Evolutionary conservation across 2,888 invertebrate genomes (phyloP).

Genomic region (Agrypnus murinus): DNA sequence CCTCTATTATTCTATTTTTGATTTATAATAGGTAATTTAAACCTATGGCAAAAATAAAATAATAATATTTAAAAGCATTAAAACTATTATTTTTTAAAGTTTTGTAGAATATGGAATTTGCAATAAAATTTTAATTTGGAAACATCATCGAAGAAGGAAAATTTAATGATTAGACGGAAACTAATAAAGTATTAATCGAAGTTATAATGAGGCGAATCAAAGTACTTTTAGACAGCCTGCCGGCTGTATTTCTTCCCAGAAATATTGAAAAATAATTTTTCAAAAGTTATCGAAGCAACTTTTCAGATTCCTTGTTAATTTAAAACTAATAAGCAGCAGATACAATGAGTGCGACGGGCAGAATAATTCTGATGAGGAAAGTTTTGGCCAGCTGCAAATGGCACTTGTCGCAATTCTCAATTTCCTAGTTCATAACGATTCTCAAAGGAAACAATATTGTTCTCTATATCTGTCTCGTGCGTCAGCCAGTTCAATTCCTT

Average conservation of each 20-base stretch:
- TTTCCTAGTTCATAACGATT: constrained; percentile 7
- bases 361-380: constrained; percentile 11
- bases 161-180: constrained; percentile 7
- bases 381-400: constrained; percentile 23
- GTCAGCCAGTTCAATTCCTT: no score
- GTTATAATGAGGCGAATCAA: constrained; percentile 6
- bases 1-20: no score
- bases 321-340: not conserved
- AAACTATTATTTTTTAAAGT: no score
- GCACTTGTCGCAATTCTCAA: constrained; percentile 29
- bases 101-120: no score
- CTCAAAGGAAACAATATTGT: constrained; percentile 29
- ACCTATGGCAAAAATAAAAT: no score
- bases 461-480: constrained; percentile 5
- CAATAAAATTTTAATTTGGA: no score
- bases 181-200: constrained; percentile 10
- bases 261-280: not conserved
- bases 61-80: no score
- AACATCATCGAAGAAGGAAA: constrained; percentile 2
- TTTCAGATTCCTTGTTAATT: constrained; percentile 18
- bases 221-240: not conserved
- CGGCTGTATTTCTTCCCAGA: not conserved
- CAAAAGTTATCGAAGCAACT: not conserved
- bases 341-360: constrained; percentile 10
- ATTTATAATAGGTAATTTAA: no score